A percentile compares a stretch with the other conserved stretches of the same genome.
Evolutionary conservation across 2,888 invertebrate species (phyloP).

Genomic region (Dryococelus australis): DNA sequence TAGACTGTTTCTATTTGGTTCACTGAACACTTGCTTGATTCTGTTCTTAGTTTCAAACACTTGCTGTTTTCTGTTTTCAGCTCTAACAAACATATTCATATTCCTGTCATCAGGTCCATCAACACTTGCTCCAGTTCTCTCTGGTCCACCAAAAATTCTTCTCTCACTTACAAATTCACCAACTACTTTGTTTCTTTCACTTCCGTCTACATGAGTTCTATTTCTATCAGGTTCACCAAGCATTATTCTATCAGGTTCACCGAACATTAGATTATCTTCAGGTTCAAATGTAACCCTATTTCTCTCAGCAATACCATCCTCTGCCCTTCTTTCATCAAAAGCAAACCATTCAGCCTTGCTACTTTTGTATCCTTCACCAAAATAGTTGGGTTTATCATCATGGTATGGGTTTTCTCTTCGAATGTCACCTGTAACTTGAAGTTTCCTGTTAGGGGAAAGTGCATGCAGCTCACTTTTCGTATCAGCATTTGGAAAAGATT

Average conservation of each 20-base stretch:
- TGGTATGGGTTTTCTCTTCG: background rate
- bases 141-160: too few relatives aligned
- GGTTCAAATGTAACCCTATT: background rate
- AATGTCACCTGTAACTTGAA: background rate
- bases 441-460: background rate
- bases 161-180: too few relatives aligned
- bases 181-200: background rate
- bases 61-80: background rate
- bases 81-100: background rate
- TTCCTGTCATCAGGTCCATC: background rate
- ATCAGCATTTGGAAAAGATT: background rate
- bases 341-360: background rate
- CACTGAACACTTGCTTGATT: too few relatives aligned
- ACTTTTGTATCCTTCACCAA: background rate
- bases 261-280: background rate
- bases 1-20: too few relatives aligned
- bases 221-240: too few relatives aligned
- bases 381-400: background rate
- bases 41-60: too few relatives aligned
- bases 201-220: background rate
- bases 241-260: too few relatives aligned
- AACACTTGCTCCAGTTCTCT: too few relatives aligned
- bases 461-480: background rate
- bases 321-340: background rate
- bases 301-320: background rate